A percentile compares a stretch with the other conserved stretches of the same genome.
Conservation (phyloP, 2,113 vertebrate genomes). For the Melanocharis versteri region DNA sequence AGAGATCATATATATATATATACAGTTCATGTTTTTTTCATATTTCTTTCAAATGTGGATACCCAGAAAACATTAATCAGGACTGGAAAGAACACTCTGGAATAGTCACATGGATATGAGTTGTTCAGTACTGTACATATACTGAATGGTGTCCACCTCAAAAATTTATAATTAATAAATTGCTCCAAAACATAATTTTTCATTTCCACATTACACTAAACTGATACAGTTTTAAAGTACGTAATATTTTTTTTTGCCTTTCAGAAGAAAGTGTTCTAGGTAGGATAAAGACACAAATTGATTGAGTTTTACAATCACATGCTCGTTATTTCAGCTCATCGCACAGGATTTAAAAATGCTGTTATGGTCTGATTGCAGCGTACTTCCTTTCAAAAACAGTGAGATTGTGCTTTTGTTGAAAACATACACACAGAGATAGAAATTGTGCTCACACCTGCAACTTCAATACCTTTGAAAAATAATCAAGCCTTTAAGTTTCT, state of each 20-base stretch:
- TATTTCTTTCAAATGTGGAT: background rate
- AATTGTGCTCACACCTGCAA: conserved; percentile 18
- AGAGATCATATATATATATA: background rate
- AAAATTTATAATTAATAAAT: background rate
- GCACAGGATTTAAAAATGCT: background rate
- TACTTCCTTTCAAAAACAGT: background rate
- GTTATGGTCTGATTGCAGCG: background rate
- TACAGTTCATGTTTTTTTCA: rapidly evolving
- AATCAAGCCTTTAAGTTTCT: background rate
- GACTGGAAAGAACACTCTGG: background rate
- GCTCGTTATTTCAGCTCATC: background rate
- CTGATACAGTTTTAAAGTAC: background rate
- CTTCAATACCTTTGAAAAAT: conserved; percentile 19
- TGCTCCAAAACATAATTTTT: background rate
- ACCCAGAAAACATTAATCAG: background rate
- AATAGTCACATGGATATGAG: background rate
- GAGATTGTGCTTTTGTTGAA: background rate
- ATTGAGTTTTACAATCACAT: background rate
- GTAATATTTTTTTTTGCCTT: background rate
- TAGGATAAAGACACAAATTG: background rate
- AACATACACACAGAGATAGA: background rate
- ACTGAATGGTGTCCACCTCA: background rate
- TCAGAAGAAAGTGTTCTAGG: background rate
- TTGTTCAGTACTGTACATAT: background rate
- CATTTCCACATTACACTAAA: background rate